Percentiles rank a stretch among this genome's conserved stretches.
Conservation (phyloP, 2,113 vertebrate species). For the Proteles cristata region DNA sequence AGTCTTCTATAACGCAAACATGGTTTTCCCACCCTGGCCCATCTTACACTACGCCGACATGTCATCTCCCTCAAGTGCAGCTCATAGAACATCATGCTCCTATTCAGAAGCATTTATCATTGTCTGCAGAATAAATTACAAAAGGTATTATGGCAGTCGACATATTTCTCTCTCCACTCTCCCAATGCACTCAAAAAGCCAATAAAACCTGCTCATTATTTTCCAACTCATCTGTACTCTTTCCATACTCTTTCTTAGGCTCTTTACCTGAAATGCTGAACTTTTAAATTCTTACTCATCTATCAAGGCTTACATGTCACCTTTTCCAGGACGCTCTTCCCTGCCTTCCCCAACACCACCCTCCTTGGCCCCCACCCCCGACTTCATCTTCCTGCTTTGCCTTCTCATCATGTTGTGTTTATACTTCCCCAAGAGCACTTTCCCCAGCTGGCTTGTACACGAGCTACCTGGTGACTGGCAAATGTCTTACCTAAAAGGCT, state of each 20-base stretch:
- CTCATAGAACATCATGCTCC: not conserved
- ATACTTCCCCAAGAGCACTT: not conserved
- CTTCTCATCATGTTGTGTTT: not conserved
- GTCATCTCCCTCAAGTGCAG: not conserved
- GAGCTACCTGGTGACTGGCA: fast-evolving
- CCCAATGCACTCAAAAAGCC: not conserved
- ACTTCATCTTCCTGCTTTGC: not conserved
- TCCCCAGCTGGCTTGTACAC: not conserved
- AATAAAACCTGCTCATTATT: not conserved
- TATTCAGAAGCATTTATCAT: not conserved
- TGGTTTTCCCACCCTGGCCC: not conserved
- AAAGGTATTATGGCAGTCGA: not conserved
- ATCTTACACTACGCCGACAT: not conserved
- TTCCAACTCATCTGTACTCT: not conserved
- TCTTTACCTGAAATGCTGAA: not conserved
- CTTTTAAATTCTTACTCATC: not conserved
- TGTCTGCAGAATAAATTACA: not conserved
- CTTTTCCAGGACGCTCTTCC: not conserved
- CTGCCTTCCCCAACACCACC: not conserved
- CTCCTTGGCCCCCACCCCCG: no score
- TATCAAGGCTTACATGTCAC: not conserved
- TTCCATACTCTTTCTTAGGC: not conserved
- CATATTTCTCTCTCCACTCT: not conserved
- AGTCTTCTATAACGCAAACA: not conserved
- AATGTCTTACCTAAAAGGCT: not conserved